phyloP scores from a whole-genome alignment of 2,797 vertebrate genomes.

The Pygocentrus nattereri region DNA sequence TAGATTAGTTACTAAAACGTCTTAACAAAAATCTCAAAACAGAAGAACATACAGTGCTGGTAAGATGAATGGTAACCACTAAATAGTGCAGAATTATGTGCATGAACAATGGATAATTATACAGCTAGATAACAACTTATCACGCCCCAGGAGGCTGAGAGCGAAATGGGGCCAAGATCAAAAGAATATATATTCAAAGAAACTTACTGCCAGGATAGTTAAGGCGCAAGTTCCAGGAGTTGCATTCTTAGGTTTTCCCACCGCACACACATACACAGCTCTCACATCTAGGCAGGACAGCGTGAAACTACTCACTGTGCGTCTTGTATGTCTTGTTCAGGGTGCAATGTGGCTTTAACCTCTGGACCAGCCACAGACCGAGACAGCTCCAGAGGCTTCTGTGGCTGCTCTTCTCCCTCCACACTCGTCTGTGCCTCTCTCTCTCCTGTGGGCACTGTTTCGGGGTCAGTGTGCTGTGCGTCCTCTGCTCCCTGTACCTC shows the following conservation, averaged over 20 bases:
- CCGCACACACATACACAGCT: background rate
- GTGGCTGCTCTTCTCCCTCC: slow-evolving; percentile 8
- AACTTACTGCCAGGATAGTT: background rate
- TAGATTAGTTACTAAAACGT: background rate
- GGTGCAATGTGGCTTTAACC: slow-evolving; percentile 1
- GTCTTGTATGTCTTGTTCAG: slow-evolving; percentile 15
- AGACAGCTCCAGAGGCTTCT: slow-evolving; percentile 23
- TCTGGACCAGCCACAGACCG: slow-evolving; percentile 24
- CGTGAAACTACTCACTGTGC: slow-evolving; percentile 55
- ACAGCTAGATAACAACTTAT: background rate
- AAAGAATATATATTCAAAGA: background rate
- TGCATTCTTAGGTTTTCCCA: background rate
- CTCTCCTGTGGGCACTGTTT: background rate
- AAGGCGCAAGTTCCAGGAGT: background rate
- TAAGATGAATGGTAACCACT: background rate
- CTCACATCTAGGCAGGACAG: background rate
- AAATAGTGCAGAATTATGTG: background rate
- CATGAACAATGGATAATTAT: background rate
- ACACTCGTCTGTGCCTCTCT: slow-evolving; percentile 18
- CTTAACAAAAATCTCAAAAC: background rate
- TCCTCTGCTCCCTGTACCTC: slow-evolving; percentile 34
- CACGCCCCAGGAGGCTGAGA: background rate
- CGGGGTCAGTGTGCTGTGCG: slow-evolving; percentile 34
- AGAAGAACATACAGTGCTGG: background rate
- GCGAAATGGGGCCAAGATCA: background rate